These are phyloP conservation scores for Cactoblastis cactorum DNA, from an alignment of 2,888 invertebrate genomes.

Conservation along the genomic window DNA sequence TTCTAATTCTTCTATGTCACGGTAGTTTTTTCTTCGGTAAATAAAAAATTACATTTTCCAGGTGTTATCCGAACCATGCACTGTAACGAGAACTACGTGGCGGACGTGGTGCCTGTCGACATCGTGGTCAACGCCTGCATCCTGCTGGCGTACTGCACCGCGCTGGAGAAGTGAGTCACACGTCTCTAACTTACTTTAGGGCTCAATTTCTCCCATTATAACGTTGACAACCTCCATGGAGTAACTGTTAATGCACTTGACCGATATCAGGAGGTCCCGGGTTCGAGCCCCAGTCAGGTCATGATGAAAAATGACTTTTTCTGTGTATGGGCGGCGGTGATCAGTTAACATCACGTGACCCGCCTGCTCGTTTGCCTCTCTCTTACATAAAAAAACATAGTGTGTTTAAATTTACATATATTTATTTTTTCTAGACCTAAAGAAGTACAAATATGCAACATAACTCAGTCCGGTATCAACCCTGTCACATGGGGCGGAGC, in stretches of 20 bases:
- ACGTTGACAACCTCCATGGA: too few species aligned
- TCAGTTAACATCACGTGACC: too few species aligned
- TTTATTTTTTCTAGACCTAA: conserved; percentile 53
- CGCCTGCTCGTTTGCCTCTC: too few species aligned
- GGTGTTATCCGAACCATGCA: conserved; percentile 91
- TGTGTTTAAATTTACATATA: conserved; percentile 2
- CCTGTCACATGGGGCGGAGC: conserved; percentile 92
- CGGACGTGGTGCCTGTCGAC: conserved; percentile 89
- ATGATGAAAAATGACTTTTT: too few species aligned
- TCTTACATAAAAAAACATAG: too few species aligned
- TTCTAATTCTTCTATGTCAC: too few species aligned
- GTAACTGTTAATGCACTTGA: too few species aligned
- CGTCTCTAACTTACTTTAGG: not conserved
- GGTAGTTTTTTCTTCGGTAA: too few species aligned
- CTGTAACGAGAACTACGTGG: conserved; percentile 79
- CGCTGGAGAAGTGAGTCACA: conserved; percentile 47
- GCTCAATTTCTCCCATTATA: too few species aligned
- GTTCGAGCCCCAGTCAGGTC: too few species aligned
- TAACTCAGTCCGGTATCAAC: conserved; percentile 87
- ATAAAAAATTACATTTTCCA: conserved; percentile 26
- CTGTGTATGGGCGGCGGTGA: too few species aligned
- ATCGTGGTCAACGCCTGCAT: conserved; percentile 89
- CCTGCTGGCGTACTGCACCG: conserved; percentile 83
- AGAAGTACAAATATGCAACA: conserved; percentile 84
- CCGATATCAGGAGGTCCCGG: too few species aligned